Base-by-base conservation (phyloP, 2,113 vertebrate species). In the Cottus gobio region DNA sequence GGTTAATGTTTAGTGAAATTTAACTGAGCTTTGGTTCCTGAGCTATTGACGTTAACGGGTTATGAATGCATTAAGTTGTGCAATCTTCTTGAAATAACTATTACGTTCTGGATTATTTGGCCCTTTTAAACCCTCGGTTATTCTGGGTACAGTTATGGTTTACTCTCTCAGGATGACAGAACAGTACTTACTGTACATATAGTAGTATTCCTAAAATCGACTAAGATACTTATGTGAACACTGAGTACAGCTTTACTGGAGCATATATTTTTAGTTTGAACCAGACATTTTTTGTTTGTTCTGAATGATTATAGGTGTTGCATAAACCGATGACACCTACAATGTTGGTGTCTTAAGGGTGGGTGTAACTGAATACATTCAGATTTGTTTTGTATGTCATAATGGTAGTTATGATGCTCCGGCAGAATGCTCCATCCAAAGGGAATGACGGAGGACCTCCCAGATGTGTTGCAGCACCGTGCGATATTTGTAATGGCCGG, bases 401-500 rank as follows among this genome's bases (percentile, higher is more conserved):
- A 74, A 44, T 4, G 11, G 15, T 16, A 22, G 28, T 31, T 5
- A 18, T 56, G 61, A 31, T 42, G n/a, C 52, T 39, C 34, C 57
- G 75, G 36, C 65, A 58, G 61, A 42, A 22, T 39, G 15, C 11
- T 1, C 26, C 26, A 58, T 52, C 20, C 4, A 37, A 50, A 75
- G 6, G 57, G 36, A 50, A 75, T 69, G 63, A 18, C 46, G 10
- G 6, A 72, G 50, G 63, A 86, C 52, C 61, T 67, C 52, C 57
- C 34, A 64, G 69, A 81, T 90, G 79, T 86, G 79, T 90, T 86
- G 78, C 87, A 85, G 73, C 80, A 79, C 78, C 84, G 50, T 92
- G 91, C 85, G 70, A 91, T 92, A 82, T 92, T 91, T 91, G 77
- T 76, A 75, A 89, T 84, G 71, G 87, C 82, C 60, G 71, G 30